These are phyloP conservation scores for Doris montereyensis DNA, from an alignment of 2,888 invertebrate genomes.

Conservation along the genomic window DNA sequence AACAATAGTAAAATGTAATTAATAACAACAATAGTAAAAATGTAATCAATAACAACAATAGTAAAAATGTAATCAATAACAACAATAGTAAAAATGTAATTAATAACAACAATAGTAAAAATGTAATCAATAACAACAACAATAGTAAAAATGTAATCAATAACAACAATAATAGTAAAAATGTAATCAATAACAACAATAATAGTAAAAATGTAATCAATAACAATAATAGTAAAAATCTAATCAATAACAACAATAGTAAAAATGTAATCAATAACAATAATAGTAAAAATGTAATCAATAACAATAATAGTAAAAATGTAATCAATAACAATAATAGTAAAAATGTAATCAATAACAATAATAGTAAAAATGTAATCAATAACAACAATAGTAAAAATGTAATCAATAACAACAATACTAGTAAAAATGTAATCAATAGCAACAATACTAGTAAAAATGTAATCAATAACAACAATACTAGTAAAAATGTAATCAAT, in stretches of 20 bases:
- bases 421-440: too few relatives aligned
- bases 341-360: too few relatives aligned
- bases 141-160: neutral
- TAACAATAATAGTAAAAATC: neutral
- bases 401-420: too few relatives aligned
- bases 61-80: neutral
- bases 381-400: too few relatives aligned
- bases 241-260: neutral
- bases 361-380: too few relatives aligned
- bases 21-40: neutral
- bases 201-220: neutral
- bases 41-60: neutral
- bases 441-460: too few relatives aligned
- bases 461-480: too few relatives aligned
- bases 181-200: neutral
- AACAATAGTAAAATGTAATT: slow-evolving; percentile 1
- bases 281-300: neutral
- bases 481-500: too few relatives aligned
- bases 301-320: too few relatives aligned
- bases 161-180: neutral
- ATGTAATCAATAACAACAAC: neutral
- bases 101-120: neutral
- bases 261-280: neutral
- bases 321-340: too few relatives aligned
- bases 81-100: neutral